These are phyloP conservation scores for Clanis bilineata DNA, from an alignment of 2,888 invertebrate genomes.

Conservation along the genomic window DNA sequence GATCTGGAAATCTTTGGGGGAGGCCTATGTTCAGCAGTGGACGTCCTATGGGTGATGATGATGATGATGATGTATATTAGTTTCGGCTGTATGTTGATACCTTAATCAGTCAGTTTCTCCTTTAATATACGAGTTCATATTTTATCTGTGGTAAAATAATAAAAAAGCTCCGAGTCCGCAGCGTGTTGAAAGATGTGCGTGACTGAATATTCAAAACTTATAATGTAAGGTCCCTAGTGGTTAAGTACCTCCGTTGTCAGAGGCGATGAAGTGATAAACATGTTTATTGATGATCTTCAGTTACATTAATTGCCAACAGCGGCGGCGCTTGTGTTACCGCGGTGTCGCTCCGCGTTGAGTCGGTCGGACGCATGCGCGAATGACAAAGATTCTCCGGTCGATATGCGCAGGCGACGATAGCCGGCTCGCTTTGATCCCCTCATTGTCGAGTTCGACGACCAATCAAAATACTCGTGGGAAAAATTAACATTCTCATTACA, in stretches of 20 bases:
- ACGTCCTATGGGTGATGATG: too few relatives aligned
- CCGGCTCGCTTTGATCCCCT: constrained; percentile 68
- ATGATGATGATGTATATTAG: too few relatives aligned
- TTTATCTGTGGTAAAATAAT: constrained; percentile 44
- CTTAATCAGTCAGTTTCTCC: too few relatives aligned
- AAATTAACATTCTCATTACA: constrained; percentile 29
- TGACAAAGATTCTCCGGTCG: constrained; percentile 73
- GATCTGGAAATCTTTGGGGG: too few relatives aligned
- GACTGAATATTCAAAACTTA: constrained; percentile 71
- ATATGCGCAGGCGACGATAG: constrained; percentile 58
- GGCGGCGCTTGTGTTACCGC: constrained; percentile 71
- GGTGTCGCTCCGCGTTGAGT: constrained; percentile 47
- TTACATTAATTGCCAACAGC: constrained; percentile 77
- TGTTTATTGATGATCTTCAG: constrained; percentile 80
- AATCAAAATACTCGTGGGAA: constrained; percentile 68
- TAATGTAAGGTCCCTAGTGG: constrained; percentile 63
- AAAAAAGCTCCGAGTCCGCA: constrained; percentile 38
- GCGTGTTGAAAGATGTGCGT: constrained; percentile 66
- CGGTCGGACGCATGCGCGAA: constrained; percentile 56
- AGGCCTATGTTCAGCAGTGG: too few relatives aligned
- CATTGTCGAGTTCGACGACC: constrained; percentile 68
- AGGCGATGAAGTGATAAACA: constrained; percentile 79
- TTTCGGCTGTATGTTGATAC: too few relatives aligned
- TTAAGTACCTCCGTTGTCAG: constrained; percentile 68
- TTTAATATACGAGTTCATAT: constrained; percentile 31